A percentile compares a stretch with the other conserved stretches of the same genome.
These are phyloP conservation scores for Diabrotica virgifera DNA, from an alignment of 1,140 invertebrate genomes.

Conservation along the genomic window DNA sequence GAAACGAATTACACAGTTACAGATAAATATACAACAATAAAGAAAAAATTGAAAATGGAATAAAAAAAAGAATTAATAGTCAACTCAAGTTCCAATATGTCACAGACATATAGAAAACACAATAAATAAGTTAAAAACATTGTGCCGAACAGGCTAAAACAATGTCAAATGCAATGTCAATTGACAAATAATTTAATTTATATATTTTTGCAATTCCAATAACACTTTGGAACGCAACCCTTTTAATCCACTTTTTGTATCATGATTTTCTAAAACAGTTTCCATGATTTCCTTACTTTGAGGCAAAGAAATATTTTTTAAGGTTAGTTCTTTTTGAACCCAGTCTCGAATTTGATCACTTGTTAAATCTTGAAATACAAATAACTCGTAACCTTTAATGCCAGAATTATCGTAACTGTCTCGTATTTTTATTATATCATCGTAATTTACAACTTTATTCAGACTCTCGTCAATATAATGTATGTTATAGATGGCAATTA, in stretches of 20 bases:
- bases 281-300: constrained; percentile 5
- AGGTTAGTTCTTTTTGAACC: constrained; percentile 9
- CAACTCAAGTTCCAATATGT: no score
- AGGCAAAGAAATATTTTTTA: neutral
- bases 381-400: constrained; percentile 14
- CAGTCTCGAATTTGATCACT: constrained; percentile 12
- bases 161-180: neutral
- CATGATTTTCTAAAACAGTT: constrained; percentile 14
- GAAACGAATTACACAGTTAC: no score
- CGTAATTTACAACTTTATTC: constrained; percentile 7
- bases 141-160: no score
- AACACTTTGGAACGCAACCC: constrained; percentile 17
- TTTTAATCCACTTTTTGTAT: constrained; percentile 16
- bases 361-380: constrained; percentile 18
- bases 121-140: no score
- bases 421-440: constrained; percentile 17
- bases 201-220: constrained; percentile 16
- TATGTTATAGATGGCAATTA: constrained; percentile 17
- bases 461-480: constrained; percentile 10
- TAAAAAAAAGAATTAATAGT: no score
- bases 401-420: constrained; percentile 11
- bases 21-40: no score
- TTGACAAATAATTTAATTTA: constrained; percentile 7
- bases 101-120: no score
- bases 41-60: no score